Base-by-base conservation (phyloP, 2,888 invertebrate species). In the Cheilosia variabilis region DNA sequence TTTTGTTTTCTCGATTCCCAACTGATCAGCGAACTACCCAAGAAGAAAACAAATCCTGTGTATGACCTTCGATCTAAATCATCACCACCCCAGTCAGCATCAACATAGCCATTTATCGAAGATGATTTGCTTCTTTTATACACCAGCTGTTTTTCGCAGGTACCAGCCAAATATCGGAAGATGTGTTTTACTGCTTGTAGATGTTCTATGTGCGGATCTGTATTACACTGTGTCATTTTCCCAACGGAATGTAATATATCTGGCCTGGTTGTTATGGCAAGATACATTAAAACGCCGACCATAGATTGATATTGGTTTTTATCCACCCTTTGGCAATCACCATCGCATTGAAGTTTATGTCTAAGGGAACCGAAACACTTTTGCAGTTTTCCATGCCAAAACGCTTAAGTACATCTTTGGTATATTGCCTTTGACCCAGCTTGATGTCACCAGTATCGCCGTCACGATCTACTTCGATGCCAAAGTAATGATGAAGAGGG, bases 221-320 rank as follows among this genome's bases (percentile, higher is more conserved):
- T 10, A 31, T 75, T 80, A 45, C 24, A 75, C 41, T 81, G 79
- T n/a, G 87, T 88, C 13, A 88, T 76, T 72, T 82, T 69, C 47
- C 82, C 86, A 9, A 87, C 84, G 27, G 87, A 84, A 24, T 83
- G 76, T 41, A 65, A 63, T 27, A 87, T 88, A 71, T 88, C 88
- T 13, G 87, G 88, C 22, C 87, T 57, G 17, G 88, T 87, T 19
- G 77, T 73, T 66, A 81, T 68, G 17, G 79, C 68, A 24, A 86
- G 45, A 71, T 87, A 88, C 41, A 82, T 78, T 41, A 87, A 65
- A 41, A 77, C 77, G n/a, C 88, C 87, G 13, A 88, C 73, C 31
- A 75, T 53, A 53, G 84, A 87, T 55, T 88, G 88, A 55, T 87
- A 88, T 10, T 62, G 9, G 4, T 50, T 73, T 53, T 76, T 53